phyloP scores from a whole-genome alignment of 2,888 invertebrate species.

The Hipparchia semele region DNA sequence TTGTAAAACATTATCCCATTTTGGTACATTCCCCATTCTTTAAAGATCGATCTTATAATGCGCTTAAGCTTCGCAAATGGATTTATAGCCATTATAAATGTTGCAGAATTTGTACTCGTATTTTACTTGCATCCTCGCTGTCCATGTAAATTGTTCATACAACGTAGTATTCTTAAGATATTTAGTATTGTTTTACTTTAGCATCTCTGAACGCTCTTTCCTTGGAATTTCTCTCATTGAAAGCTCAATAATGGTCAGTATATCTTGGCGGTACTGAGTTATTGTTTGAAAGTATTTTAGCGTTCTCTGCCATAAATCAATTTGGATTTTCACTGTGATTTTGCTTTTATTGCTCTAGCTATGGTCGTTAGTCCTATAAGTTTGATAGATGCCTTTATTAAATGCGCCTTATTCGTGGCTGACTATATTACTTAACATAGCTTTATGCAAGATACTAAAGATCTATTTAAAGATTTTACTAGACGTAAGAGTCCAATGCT shows the following conservation, averaged over 20 bases:
- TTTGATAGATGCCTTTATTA: not conserved
- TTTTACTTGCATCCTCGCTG: conserved; percentile 48
- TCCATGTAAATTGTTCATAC: conserved; percentile 51
- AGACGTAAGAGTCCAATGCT: not conserved
- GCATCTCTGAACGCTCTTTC: conserved; percentile 47
- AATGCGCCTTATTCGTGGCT: not conserved
- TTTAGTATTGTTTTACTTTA: conserved; percentile 58
- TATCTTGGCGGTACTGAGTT: conserved; percentile 51
- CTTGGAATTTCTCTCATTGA: conserved; percentile 51
- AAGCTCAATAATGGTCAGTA: conserved; percentile 52
- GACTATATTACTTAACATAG: not conserved
- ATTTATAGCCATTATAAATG: conserved; percentile 44
- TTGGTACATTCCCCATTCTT: conserved; percentile 25
- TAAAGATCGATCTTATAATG: conserved; percentile 27
- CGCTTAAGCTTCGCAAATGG: conserved; percentile 34
- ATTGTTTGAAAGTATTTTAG: conserved; percentile 63
- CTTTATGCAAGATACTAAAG: not conserved
- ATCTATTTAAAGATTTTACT: too few relatives aligned
- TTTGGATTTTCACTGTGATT: conserved; percentile 22
- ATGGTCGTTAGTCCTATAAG: not conserved
- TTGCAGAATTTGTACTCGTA: conserved; percentile 36
- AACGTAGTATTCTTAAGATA: conserved; percentile 45
- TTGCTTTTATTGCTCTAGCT: conserved; percentile 6
- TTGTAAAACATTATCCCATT: conserved; percentile 31
- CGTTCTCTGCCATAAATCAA: conserved; percentile 24